Conservation (phyloP, 2,797 vertebrate genomes). For the Notoglanidium macrostoma region DNA sequence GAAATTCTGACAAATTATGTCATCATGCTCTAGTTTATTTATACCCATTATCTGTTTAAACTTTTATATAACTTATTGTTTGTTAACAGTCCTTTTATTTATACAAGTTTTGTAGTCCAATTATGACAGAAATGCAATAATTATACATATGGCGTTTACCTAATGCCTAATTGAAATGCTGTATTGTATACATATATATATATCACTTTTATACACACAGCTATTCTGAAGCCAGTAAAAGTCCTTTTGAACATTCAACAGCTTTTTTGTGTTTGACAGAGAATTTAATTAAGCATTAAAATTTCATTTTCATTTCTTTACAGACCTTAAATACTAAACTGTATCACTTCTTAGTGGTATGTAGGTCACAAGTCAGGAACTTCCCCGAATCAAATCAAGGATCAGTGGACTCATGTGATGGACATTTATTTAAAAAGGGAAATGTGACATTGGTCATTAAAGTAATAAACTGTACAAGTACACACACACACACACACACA, state of each 20-base stretch:
- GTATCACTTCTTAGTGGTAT: neutral
- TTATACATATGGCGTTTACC: neutral
- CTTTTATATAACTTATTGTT: neutral
- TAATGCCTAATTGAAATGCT: neutral
- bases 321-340: neutral
- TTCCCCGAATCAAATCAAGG: slow-evolving; percentile 4
- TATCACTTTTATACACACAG: neutral
- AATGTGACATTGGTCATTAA: neutral
- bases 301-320: neutral
- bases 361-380: neutral
- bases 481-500: slow-evolving; percentile 5
- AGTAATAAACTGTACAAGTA: slow-evolving; percentile 2
- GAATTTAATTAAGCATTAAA: neutral
- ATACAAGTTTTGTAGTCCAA: neutral
- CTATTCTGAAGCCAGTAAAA: neutral
- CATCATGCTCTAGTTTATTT: neutral
- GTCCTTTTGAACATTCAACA: neutral
- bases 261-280: neutral
- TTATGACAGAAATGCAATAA: neutral
- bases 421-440: slow-evolving; percentile 13
- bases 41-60: neutral
- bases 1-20: neutral
- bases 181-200: too few species aligned
- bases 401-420: slow-evolving; percentile 1
- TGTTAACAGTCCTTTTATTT: neutral